These are phyloP conservation scores for Pocota personata DNA, from an alignment of 2,888 invertebrate species.

Conservation along the genomic window DNA sequence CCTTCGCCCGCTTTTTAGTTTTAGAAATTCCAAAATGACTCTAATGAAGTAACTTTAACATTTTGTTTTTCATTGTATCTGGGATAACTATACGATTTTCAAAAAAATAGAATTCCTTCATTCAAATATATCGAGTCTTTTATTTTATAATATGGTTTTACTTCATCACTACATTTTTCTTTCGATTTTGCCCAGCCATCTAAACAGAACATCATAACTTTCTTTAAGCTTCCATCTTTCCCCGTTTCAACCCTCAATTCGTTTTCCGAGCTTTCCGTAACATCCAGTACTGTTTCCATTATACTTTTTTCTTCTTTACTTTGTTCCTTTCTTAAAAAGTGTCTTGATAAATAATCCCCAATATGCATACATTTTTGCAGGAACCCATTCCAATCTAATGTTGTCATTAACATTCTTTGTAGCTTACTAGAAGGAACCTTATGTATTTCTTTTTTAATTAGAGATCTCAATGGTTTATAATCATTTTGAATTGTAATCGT, in stretches of 20 bases:
- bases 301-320: background rate
- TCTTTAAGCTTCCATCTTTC: background rate
- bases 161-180: background rate
- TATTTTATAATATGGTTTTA: no score
- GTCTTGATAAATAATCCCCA: background rate
- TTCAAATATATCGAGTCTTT: background rate
- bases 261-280: background rate
- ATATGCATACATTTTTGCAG: background rate
- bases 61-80: background rate
- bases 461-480: background rate
- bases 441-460: background rate
- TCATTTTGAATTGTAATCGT: background rate
- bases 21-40: slow-evolving; percentile 3
- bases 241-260: background rate
- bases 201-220: background rate
- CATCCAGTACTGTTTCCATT: background rate
- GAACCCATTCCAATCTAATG: background rate
- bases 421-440: background rate
- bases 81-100: slow-evolving; percentile 1
- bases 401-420: background rate
- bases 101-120: background rate
- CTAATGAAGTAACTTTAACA: background rate
- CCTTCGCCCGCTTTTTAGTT: background rate
- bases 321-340: background rate
- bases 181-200: background rate